phyloP scores from a whole-genome alignment of 2,113 vertebrate species.

The Enhydra lutris region DNA sequence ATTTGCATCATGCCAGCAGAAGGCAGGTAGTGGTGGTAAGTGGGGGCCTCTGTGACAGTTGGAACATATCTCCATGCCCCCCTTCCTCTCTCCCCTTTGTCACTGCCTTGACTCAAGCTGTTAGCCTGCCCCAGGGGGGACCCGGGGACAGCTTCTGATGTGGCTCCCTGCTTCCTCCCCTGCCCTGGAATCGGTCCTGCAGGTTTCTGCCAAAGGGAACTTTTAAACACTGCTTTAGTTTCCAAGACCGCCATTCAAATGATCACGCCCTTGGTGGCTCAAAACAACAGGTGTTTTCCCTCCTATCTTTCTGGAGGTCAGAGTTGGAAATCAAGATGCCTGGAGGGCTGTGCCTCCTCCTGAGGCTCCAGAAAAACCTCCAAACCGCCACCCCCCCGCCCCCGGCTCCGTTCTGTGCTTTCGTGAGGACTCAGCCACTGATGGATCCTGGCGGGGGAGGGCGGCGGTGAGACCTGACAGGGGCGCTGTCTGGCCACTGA shows the following conservation, averaged over 20 bases:
- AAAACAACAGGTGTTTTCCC: not conserved
- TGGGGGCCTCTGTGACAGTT: not conserved
- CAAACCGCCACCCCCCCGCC: too few species aligned
- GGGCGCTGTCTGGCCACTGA: accelerated
- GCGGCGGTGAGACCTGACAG: not conserved
- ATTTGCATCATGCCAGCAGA: too few species aligned
- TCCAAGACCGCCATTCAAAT: not conserved
- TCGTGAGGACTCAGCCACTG: not conserved
- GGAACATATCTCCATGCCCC: accelerated
- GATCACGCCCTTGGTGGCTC: not conserved
- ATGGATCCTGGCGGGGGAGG: not conserved
- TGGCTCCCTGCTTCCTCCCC: not conserved
- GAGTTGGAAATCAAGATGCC: not conserved
- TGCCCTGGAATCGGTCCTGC: accelerated
- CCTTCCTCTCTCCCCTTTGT: not conserved
- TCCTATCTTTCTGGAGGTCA: not conserved
- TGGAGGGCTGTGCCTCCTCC: too few species aligned
- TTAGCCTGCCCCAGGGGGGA: not conserved
- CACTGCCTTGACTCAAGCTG: not conserved
- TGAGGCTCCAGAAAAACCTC: not conserved
- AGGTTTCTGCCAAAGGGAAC: not conserved
- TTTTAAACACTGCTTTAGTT: not conserved
- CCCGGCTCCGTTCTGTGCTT: not conserved
- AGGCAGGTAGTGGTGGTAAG: accelerated
- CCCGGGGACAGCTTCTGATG: not conserved